Conservation (phyloP, 2,888 invertebrate species). For the Petrolisthes manimaculis region DNA sequence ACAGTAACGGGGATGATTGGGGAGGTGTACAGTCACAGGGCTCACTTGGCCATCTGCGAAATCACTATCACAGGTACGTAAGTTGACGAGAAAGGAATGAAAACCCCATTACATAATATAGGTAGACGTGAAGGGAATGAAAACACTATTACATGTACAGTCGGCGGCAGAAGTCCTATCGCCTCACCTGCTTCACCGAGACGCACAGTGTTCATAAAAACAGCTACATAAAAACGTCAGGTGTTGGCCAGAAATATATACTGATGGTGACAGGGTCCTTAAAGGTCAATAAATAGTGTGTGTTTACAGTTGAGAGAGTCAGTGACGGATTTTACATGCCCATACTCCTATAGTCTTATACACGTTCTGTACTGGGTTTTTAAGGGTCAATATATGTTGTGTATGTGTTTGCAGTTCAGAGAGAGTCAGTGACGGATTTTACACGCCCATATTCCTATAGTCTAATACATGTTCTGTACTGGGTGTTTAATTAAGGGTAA, state of each 20-base stretch:
- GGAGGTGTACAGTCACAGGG: constrained; percentile 31
- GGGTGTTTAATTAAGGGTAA: too few relatives aligned
- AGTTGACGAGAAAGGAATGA: neutral
- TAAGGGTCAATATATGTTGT: too few relatives aligned
- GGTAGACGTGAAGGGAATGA: neutral
- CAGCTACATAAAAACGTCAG: too few relatives aligned
- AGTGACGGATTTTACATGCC: neutral
- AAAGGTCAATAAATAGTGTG: neutral
- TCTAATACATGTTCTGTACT: too few relatives aligned
- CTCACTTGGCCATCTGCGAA: constrained; percentile 44
- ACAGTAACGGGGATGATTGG: constrained; percentile 42
- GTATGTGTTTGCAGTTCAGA: neutral
- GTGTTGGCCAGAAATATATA: too few relatives aligned
- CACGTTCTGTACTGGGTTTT: too few relatives aligned
- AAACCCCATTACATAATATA: neutral
- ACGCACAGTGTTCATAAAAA: too few relatives aligned
- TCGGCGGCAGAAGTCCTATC: too few relatives aligned
- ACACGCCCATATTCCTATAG: neutral
- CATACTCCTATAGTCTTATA: too few relatives aligned
- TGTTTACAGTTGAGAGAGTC: neutral
- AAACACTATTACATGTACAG: neutral
- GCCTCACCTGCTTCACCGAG: too few relatives aligned
- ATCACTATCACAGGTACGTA: constrained; percentile 51
- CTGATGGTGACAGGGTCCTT: too few relatives aligned
- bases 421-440: neutral